Evolutionary conservation across 2,888 invertebrate genomes (phyloP).

Genomic region (Standfussiana lucernea): DNA sequence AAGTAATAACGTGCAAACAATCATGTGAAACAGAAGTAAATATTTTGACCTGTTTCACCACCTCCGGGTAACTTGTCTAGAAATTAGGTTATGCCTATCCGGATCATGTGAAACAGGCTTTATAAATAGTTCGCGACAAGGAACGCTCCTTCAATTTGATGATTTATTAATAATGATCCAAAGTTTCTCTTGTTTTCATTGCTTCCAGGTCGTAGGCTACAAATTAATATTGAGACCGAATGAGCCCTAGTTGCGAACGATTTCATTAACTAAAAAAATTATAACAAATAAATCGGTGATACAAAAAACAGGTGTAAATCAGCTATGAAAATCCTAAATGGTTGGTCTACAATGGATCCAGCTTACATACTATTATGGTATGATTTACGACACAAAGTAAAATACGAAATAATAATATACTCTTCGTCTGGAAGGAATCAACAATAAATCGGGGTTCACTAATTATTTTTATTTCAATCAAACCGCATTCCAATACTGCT

Average conservation of each 20-base stretch:
- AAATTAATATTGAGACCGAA: not conserved
- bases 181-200: not conserved
- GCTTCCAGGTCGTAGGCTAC: not conserved
- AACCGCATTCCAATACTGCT: slow-evolving; percentile 76
- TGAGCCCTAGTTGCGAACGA: slow-evolving; percentile 6
- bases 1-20: slow-evolving; percentile 41
- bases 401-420: slow-evolving; percentile 19
- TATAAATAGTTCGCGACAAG: not conserved
- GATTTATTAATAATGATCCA: not conserved
- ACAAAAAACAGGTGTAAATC: not conserved
- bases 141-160: not conserved
- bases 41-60: not conserved
- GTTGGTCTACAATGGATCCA: slow-evolving; percentile 5
- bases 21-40: slow-evolving; percentile 1
- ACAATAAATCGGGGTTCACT: slow-evolving; percentile 50
- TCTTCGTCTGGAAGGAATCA: slow-evolving; percentile 36
- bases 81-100: not conserved
- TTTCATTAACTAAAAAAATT: not conserved
- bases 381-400: slow-evolving; percentile 18
- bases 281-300: not conserved
- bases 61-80: not conserved
- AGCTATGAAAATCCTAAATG: slow-evolving; percentile 7
- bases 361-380: slow-evolving; percentile 15
- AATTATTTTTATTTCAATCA: slow-evolving; percentile 62
- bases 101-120: not conserved